Evolutionary conservation across 2,113 vertebrate genomes (phyloP), one percentile per base, ranked within the genome.

Genomic region (Falco punctatus): DNA sequence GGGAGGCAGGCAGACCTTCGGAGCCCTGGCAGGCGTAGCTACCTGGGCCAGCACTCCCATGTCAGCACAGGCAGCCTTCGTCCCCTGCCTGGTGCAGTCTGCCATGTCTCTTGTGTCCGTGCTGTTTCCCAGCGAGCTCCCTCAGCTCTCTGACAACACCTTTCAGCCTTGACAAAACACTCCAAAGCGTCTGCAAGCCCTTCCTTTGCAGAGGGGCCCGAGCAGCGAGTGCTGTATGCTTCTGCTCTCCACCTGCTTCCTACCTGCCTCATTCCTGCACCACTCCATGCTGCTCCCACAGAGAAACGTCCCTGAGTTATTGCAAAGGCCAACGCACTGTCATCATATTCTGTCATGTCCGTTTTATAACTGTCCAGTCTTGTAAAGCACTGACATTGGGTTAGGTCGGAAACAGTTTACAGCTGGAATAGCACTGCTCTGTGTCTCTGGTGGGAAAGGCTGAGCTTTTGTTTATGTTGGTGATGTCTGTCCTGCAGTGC

Each of bases 381-480:
- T n/a, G 3, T 88, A 90, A 88, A 93, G 67, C 58, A 62, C 32
- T 94, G 78, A 83, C 85, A 77, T 88, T 94, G 80, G 87, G 62
- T 80, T 82, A 58, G 54, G 46, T 14, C 89, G 84, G 78, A 94
- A 92, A 78, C 33, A 40, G 55, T 74, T 59, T 86, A 75, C 72
- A 84, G 83, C 22, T 95, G 81, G 69, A 82, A 72, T 22, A 85
- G 84, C n/a, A 26, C 32, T 52, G 46, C 13, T 85, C 81, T 44
- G 14, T 87, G 52, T 52, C 74, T 87, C 71, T 85, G 78, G 52
- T 93, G 78, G 65, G 65, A 91, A 90, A 90, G 49, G 40, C 81
- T 94, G 92, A 90, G 66, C 52, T 93, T 73, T 85, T 95, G 80
- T 95, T 96, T 79, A 5, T 72, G 66, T 72, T 80, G 78, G 28